A percentile compares a stretch with the other conserved stretches of the same genome.
Conservation (phyloP, 2,888 invertebrate genomes). For the Subacronicta megacephala region DNA sequence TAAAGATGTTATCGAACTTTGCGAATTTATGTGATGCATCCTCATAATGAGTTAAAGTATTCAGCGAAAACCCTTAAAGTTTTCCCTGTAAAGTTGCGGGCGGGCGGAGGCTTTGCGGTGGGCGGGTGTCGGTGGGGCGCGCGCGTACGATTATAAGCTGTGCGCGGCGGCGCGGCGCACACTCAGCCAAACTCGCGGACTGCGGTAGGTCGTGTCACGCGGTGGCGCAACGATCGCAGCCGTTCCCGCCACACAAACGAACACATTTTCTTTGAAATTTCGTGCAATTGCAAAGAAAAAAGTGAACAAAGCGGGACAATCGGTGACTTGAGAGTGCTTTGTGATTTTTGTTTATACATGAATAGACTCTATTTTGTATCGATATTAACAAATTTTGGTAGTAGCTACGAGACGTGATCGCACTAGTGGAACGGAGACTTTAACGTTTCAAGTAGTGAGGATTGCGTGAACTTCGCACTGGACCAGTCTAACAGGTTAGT, state of each 20-base stretch:
- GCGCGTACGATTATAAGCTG: slow-evolving; percentile 66
- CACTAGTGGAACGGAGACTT: slow-evolving; percentile 79
- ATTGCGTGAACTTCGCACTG: slow-evolving; percentile 77
- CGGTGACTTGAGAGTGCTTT: slow-evolving; percentile 82
- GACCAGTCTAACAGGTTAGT: slow-evolving; percentile 72
- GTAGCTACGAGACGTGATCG: slow-evolving; percentile 74
- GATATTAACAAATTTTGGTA: slow-evolving; percentile 66
- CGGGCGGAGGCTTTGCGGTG: slow-evolving; percentile 68
- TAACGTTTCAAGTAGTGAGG: slow-evolving; percentile 83
- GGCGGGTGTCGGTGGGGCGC: slow-evolving; percentile 49
- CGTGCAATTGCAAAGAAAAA: slow-evolving; percentile 87
- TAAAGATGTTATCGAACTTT: slow-evolving; percentile 37
- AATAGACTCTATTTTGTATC: slow-evolving; percentile 73
- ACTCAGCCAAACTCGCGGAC: slow-evolving; percentile 81
- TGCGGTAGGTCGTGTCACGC: slow-evolving; percentile 87
- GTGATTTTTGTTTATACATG: slow-evolving; percentile 78
- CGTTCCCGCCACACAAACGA: slow-evolving; percentile 73
- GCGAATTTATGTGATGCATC: slow-evolving; percentile 32
- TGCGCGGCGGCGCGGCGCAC: slow-evolving; percentile 74
- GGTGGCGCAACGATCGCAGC: slow-evolving; percentile 86
- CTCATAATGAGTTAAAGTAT: slow-evolving; percentile 44
- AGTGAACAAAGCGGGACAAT: slow-evolving; percentile 79
- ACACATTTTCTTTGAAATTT: slow-evolving; percentile 89
- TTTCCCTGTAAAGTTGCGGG: slow-evolving; percentile 62
- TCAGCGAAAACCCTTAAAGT: slow-evolving; percentile 64